Evolutionary conservation across 1,140 invertebrate species (phyloP).

Genomic region (Drosophila ananassae): DNA sequence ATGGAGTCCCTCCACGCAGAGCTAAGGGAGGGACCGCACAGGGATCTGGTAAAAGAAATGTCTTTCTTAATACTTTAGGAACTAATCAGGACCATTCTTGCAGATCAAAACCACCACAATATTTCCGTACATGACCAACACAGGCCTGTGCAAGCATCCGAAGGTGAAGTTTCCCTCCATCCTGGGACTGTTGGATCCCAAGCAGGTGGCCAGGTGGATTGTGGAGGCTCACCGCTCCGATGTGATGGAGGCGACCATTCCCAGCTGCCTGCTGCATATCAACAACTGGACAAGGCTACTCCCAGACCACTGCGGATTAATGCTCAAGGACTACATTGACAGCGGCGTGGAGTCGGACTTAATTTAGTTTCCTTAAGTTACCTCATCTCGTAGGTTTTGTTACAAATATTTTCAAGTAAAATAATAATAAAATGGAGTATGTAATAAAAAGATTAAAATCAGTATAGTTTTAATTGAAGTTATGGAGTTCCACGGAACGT

Average conservation of each 20-base stretch:
- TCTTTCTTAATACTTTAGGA: neutral
- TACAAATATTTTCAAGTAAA: slow-evolving; percentile 12
- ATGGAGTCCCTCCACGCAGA: slow-evolving; percentile 91
- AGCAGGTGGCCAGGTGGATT: slow-evolving; percentile 88
- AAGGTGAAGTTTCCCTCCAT: slow-evolving; percentile 89
- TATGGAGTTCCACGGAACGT: too few species aligned
- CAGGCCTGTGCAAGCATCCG: slow-evolving; percentile 92
- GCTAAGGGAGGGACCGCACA: slow-evolving; percentile 85
- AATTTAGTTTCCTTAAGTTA: slow-evolving; percentile 33
- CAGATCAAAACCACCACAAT: slow-evolving; percentile 92
- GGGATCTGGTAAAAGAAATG: slow-evolving; percentile 48
- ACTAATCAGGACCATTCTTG: slow-evolving; percentile 22
- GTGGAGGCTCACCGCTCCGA: slow-evolving; percentile 87
- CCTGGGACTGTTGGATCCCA: slow-evolving; percentile 87
- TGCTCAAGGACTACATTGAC: slow-evolving; percentile 85
- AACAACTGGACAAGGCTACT: slow-evolving; percentile 83
- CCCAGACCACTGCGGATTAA: slow-evolving; percentile 83
- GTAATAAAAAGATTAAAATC: neutral
- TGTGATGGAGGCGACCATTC: slow-evolving; percentile 85
- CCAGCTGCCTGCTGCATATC: slow-evolving; percentile 83
- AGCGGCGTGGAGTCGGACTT: slow-evolving; percentile 85
- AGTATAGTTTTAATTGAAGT: too few species aligned
- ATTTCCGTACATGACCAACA: slow-evolving; percentile 93
- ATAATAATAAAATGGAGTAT: slow-evolving; percentile 23
- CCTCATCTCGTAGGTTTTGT: slow-evolving; percentile 11